Conservation (phyloP, 2,113 vertebrate species). For the Athene noctua region DNA sequence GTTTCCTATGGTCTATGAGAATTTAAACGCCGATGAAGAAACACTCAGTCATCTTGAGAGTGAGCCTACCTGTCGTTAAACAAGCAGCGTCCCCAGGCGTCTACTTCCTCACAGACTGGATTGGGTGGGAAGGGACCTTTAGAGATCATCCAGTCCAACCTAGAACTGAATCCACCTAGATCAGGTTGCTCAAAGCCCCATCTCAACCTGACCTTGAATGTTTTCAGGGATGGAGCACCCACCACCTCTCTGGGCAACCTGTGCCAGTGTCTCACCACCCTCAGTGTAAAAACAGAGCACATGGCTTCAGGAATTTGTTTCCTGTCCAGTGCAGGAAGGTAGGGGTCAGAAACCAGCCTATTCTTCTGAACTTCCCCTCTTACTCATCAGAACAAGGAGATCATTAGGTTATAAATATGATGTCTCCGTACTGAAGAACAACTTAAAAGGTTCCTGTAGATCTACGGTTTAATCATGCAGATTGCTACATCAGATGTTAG, state of each 20-base stretch:
- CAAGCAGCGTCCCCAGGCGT: background rate
- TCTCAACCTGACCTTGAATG: fast-evolving
- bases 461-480: background rate
- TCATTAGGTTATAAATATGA: background rate
- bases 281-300: background rate
- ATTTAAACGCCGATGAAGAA: background rate
- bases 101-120: background rate
- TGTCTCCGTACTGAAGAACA: background rate
- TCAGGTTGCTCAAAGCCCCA: background rate
- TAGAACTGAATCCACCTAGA: no score
- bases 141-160: background rate
- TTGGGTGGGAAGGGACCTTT: background rate
- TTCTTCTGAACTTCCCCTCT: background rate
- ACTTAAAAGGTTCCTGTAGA: background rate
- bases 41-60: background rate
- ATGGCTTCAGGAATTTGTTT: background rate
- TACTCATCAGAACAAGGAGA: background rate
- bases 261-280: background rate
- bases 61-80: background rate
- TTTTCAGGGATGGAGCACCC: background rate
- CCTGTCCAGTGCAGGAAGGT: background rate
- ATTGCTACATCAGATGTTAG: background rate
- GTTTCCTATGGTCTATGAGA: background rate
- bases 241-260: background rate
- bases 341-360: background rate